A percentile compares a stretch with the other conserved stretches of the same genome.
These are phyloP conservation scores for Liparis tanakae DNA, from an alignment of 2,797 vertebrate genomes.

Conservation along the genomic window DNA sequence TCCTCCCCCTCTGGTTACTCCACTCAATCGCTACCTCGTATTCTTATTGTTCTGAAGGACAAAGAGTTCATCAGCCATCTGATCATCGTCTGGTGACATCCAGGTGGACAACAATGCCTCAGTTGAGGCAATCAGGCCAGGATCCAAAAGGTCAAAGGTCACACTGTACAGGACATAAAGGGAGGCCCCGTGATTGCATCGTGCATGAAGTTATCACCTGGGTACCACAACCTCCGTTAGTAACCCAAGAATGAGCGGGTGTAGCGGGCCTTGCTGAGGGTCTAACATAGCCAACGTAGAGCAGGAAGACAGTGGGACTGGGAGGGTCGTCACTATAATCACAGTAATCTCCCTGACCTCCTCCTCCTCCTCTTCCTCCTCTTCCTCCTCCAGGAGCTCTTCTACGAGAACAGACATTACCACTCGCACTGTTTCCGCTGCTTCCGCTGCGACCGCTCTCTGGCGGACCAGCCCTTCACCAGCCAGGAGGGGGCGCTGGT, in stretches of 20 bases:
- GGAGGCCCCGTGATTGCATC: not conserved
- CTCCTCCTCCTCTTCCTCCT: constrained; percentile 16
- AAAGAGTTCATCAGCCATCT: not conserved
- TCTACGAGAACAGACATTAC: constrained; percentile 93
- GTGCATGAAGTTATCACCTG: not conserved
- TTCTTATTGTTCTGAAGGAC: not conserved
- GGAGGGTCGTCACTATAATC: not conserved
- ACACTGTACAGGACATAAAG: not conserved
- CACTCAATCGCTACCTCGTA: not conserved
- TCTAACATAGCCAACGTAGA: too few relatives aligned
- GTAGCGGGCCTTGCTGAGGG: too few relatives aligned
- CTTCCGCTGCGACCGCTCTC: constrained; percentile 92
- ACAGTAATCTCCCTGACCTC: not conserved
- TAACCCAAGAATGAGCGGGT: too few relatives aligned
- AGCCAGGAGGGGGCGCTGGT: constrained; percentile 91
- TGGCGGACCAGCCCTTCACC: constrained; percentile 94
- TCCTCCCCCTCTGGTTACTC: not conserved
- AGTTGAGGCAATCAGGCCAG: not conserved
- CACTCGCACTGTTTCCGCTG: constrained; percentile 96
- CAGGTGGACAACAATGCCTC: not conserved
- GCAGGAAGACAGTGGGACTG: too few relatives aligned
- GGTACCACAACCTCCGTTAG: too few relatives aligned
- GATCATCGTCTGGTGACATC: not conserved
- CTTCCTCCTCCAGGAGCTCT: constrained; percentile 87
- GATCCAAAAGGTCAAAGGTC: not conserved